Conservation (phyloP, 2,888 invertebrate species). For the Hololepta plana region DNA sequence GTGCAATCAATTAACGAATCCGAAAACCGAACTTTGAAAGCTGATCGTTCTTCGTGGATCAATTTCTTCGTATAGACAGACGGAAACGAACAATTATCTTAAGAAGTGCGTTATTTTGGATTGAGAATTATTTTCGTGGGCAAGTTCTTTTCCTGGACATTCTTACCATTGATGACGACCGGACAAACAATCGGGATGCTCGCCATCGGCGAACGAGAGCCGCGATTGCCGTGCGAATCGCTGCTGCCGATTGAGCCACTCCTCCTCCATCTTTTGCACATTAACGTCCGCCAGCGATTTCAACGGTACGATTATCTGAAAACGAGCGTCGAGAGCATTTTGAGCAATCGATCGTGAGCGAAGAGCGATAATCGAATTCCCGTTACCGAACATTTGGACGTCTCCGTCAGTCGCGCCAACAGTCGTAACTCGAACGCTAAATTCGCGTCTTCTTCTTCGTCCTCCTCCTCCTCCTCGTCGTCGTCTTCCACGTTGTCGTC, state of each 20-base stretch:
- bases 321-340: slow-evolving; percentile 4
- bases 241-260: slow-evolving; percentile 86
- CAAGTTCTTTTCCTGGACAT: neutral
- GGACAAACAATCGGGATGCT: slow-evolving; percentile 47
- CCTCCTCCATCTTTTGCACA: slow-evolving; percentile 65
- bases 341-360: neutral
- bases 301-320: slow-evolving; percentile 58
- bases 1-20: too few relatives aligned
- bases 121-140: neutral
- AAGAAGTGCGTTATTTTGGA: too few relatives aligned
- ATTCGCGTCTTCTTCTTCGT: too few relatives aligned
- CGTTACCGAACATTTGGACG: too few relatives aligned
- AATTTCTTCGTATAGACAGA: too few relatives aligned
- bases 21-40: too few relatives aligned
- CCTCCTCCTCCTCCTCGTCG: too few relatives aligned
- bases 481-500: too few relatives aligned
- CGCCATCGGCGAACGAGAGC: slow-evolving; percentile 31
- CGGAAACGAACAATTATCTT: too few relatives aligned
- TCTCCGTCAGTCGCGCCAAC: too few relatives aligned
- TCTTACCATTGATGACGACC: slow-evolving; percentile 52
- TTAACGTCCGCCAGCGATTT: slow-evolving; percentile 59
- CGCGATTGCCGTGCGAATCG: slow-evolving; percentile 56
- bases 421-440: too few relatives aligned
- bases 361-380: neutral
- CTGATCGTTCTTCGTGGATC: too few relatives aligned